These are phyloP conservation scores for Falco cherrug DNA, from an alignment of 2,797 vertebrate species.

Conservation along the genomic window DNA sequence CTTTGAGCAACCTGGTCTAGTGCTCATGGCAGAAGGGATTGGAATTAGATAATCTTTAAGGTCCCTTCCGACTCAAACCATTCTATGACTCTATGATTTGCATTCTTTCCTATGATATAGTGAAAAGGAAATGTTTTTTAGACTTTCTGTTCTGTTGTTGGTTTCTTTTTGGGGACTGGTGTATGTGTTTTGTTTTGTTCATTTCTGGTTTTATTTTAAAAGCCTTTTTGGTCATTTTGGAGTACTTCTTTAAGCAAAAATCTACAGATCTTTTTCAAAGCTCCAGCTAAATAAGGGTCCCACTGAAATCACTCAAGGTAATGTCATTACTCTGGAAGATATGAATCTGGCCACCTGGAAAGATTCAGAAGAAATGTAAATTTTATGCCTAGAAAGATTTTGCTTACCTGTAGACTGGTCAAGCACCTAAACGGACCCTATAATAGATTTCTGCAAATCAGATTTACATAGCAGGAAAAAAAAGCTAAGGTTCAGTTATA, in stretches of 20 bases:
- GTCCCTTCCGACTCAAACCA: too few relatives aligned
- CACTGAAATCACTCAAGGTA: not conserved
- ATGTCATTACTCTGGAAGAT: not conserved
- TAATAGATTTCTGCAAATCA: not conserved
- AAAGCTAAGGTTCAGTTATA: not conserved
- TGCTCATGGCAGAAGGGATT: too few relatives aligned
- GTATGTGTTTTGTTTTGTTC: too few relatives aligned
- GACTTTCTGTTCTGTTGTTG: not conserved
- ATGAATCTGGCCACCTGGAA: not conserved
- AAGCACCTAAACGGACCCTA: not conserved
- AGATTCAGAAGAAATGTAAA: not conserved
- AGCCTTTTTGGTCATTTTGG: not conserved
- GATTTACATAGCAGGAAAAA: not conserved
- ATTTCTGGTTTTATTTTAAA: not conserved
- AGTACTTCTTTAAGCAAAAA: not conserved
- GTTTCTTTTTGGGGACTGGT: not conserved
- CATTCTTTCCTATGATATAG: accelerated
- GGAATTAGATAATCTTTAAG: too few relatives aligned
- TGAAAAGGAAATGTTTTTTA: not conserved
- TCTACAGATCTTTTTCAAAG: not conserved
- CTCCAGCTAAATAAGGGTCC: not conserved
- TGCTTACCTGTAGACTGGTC: not conserved
- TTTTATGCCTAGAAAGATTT: not conserved
- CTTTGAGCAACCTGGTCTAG: too few relatives aligned
- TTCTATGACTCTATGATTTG: not conserved